phyloP scores from a whole-genome alignment of 2,113 vertebrate species.

The Cathartes aura region DNA sequence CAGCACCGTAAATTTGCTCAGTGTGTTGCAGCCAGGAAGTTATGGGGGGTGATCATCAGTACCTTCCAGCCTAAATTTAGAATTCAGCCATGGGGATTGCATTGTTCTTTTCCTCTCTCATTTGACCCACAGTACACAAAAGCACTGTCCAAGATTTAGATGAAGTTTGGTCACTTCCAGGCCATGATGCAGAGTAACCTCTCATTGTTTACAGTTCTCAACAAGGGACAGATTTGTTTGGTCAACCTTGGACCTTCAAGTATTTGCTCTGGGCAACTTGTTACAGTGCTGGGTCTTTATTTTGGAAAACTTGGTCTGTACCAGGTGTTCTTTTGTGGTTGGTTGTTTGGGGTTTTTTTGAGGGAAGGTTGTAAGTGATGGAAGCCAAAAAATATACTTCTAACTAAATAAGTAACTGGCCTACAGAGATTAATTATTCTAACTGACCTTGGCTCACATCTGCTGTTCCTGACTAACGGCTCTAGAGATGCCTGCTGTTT shows the following conservation, averaged over 20 bases:
- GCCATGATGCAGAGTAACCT: not conserved
- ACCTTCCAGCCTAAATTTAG: not conserved
- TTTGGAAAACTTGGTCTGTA: not conserved
- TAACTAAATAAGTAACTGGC: not conserved
- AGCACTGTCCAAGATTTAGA: not conserved
- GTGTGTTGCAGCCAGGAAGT: not conserved
- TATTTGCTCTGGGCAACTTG: not conserved
- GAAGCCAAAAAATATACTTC: not conserved
- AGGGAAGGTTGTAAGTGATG: not conserved
- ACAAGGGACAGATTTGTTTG: not conserved
- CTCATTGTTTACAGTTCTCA: not conserved
- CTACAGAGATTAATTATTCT: constrained; percentile 17
- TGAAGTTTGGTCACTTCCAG: not conserved
- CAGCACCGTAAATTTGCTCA: not conserved
- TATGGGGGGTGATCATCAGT: not conserved
- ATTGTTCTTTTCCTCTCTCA: not conserved
- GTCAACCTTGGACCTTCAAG: not conserved
- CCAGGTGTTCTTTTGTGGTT: not conserved
- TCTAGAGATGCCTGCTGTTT: constrained; percentile 29
- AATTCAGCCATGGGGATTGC: not conserved
- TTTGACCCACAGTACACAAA: not conserved
- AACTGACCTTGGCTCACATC: not conserved
- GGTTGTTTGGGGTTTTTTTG: not conserved
- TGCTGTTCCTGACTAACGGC: constrained; percentile 17
- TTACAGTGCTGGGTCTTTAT: not conserved